These are phyloP conservation scores for Oreochromis aureus DNA, from an alignment of 2,113 vertebrate genomes.

Conservation along the genomic window DNA sequence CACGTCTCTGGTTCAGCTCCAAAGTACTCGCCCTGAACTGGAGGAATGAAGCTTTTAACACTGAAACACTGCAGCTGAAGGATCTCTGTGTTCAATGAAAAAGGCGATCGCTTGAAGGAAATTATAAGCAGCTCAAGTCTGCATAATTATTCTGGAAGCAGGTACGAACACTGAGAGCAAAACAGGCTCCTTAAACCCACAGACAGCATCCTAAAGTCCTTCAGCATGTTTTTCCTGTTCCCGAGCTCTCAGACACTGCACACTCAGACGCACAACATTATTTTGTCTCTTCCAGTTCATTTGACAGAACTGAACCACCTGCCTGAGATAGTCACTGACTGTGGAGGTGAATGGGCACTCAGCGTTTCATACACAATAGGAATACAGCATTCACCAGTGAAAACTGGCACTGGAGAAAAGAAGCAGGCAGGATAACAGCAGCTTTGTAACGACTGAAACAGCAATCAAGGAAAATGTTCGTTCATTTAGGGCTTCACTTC, in stretches of 20 bases:
- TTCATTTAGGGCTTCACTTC: not conserved
- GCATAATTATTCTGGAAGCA: not conserved
- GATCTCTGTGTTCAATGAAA: rapidly evolving
- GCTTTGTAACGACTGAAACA: not conserved
- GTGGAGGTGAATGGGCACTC: not conserved
- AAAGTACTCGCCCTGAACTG: not conserved
- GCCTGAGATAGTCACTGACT: rapidly evolving
- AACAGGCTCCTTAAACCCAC: not conserved
- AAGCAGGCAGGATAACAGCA: not conserved
- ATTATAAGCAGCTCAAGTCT: not conserved
- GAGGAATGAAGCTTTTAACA: not conserved
- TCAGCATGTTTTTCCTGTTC: not conserved
- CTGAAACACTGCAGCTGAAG: not conserved
- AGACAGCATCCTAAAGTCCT: not conserved
- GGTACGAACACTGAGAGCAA: not conserved
- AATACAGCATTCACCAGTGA: not conserved
- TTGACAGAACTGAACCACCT: not conserved
- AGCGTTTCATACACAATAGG: not conserved
- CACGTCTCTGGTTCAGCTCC: not conserved
- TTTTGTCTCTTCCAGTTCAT: not conserved
- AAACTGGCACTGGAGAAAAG: not conserved
- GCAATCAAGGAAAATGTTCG: not conserved
- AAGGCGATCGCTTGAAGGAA: rapidly evolving
- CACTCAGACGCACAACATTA: not conserved
- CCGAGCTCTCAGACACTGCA: not conserved